Base-by-base conservation (phyloP, 2,888 invertebrate species). In the Cryptus viduatorius region DNA sequence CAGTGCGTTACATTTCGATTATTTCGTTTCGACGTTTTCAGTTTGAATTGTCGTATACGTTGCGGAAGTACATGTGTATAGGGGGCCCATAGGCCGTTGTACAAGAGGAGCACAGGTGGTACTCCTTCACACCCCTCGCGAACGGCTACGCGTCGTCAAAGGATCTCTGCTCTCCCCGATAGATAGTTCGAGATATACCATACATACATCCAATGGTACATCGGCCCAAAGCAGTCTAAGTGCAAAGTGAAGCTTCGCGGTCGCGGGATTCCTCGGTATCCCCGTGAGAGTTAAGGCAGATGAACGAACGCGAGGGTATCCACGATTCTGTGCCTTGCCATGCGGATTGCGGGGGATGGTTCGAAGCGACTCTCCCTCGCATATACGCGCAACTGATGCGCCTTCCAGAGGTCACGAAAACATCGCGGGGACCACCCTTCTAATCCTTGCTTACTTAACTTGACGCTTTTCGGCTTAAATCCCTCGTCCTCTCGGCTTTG, bases 381-480 rank as follows among this genome's bases (percentile, higher is more conserved):
- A 24, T 24, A 59, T 59, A 59, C 59, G 59, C 31, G 29, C 14
- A 29, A 31, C 59, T 31, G 37, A 59, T 31, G 59, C 48, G 79
- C 65, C 68, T 59, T 56, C 48, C 56, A 42, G 71, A 71, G 84
- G 71, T 82, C 79, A 76, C 76, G 82, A 82, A 84, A 82, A 84
- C 84, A 82, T 76, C 65, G 65, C 71, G 59, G 46, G 12, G 31
- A 31, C 37, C 65, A 50, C 65, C 65, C 75, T 72, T 87, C 90
- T 92, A 92, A 92, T 92, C 92, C 91, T 90, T 90, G 91, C 91
- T 92, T 92, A 91, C 91, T 91, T 91, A 91, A 92, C 92, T 92
- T 90, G 91, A 89, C 92, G 92, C 92, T 93, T 92, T 91, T 90
- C 91, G 89, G 92, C 90, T 92, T 92, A 92, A 88, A 90, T 86